Percentiles rank a stretch among this genome's conserved stretches.
Conservation (phyloP, 2,797 vertebrate genomes). For the Cheirogaleus major region DNA sequence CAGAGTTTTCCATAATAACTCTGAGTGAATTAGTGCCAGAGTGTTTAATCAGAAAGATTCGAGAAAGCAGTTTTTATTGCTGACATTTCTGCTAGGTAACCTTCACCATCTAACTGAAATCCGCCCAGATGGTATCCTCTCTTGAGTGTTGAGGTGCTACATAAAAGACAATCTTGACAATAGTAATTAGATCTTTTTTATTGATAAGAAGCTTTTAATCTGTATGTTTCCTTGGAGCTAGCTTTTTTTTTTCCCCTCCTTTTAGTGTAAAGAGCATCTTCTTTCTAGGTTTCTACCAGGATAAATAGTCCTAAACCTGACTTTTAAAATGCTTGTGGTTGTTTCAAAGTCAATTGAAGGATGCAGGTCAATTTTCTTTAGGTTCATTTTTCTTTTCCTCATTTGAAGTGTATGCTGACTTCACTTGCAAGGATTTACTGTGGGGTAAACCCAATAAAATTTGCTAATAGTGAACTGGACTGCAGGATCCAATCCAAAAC, state of each 20-base stretch:
- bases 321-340: constrained; percentile 57
- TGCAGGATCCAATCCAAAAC: neutral
- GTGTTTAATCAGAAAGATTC: constrained; percentile 35
- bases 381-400: constrained; percentile 60
- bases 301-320: constrained; percentile 45
- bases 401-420: constrained; percentile 36
- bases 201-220: constrained; percentile 68
- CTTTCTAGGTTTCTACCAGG: neutral
- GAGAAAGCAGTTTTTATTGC: constrained; percentile 51
- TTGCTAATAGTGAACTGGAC: neutral
- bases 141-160: constrained; percentile 33
- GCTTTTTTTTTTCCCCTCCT: neutral
- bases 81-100: constrained; percentile 57
- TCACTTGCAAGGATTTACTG: constrained; percentile 32
- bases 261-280: constrained; percentile 39
- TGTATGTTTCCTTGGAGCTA: constrained; percentile 31
- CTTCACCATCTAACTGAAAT: constrained; percentile 40
- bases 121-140: constrained; percentile 44
- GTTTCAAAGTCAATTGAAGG: constrained; percentile 70
- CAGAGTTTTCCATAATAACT: neutral
- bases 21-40: neutral
- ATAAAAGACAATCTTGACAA: constrained; percentile 61
- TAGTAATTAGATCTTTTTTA: constrained; percentile 69
- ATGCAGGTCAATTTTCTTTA: constrained; percentile 54
- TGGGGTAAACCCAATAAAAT: constrained; percentile 36